Evolutionary conservation across 37 sponge, comb jelly and placozoan species (phyloP), one percentile per base, ranked within the genome.

Genomic region (Cliona cf. orientalis): DNA sequence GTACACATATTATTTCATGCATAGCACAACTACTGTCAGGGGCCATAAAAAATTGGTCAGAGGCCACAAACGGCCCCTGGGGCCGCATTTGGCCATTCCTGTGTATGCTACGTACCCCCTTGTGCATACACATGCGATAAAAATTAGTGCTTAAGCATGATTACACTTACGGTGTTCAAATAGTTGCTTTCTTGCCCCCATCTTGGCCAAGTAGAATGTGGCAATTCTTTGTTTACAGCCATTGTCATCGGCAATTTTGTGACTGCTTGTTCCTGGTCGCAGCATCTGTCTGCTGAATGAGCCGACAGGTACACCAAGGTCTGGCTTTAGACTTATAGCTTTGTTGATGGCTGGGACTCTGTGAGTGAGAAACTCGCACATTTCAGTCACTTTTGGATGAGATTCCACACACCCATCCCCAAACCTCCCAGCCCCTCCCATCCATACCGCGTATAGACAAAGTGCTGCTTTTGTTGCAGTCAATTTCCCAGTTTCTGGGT

Each of bases 401-500:
- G 14, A 49, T 14, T 49, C 53, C 14, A 49, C 14, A 49, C 53
- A 9, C n/a, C n/a, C n/a, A n/a, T n/a, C n/a, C n/a, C n/a, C n/a
- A n/a, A n/a, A n/a, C n/a, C n/a, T n/a, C n/a, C n/a, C n/a, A n/a
- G n/a, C n/a, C n/a, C n/a, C n/a, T n/a, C n/a, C n/a, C n/a, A n/a
- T n/a, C n/a, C n/a, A n/a, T n/a, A n/a, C n/a, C n/a, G n/a, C n/a
- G n/a, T 17, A 29, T 5, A 73, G 53, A 25, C 39, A 14, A 26
- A 73, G 56, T 28, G 39, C 74, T 14, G 35, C 11, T 26, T 17
- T 19, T 46, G 46, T 44, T 29, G 74, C 74, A 43, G 74, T 73
- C 6, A 56, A 31, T 46, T 73, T 73, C 7, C 74, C 74, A 9
- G 74, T 73, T 73, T 49, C 74, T 6, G 74, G 56, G 43, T 19